phyloP scores from a whole-genome alignment of 2,113 vertebrate genomes.

The Amphiprion percula region DNA sequence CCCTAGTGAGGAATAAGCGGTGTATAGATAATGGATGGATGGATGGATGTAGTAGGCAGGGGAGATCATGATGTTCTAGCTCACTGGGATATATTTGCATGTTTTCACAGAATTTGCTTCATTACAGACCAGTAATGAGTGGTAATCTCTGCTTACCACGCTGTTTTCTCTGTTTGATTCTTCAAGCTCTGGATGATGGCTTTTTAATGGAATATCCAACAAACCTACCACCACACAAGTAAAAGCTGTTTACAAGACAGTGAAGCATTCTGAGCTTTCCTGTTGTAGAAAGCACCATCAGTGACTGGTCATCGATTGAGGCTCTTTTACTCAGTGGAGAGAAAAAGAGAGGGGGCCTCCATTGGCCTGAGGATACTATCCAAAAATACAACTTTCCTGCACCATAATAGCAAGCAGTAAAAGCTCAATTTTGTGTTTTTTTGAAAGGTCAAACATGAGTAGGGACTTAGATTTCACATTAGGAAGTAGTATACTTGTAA shows the following conservation, averaged over 20 bases:
- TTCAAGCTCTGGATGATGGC: background rate
- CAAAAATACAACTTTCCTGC: slow-evolving; percentile 25
- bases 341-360: background rate
- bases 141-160: background rate
- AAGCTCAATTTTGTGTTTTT: background rate
- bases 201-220: background rate
- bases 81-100: too few relatives aligned
- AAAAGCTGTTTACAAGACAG: background rate
- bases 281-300: slow-evolving; percentile 16
- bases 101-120: too few relatives aligned
- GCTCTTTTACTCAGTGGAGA: slow-evolving; percentile 12
- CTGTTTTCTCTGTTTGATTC: background rate
- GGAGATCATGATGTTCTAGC: too few relatives aligned
- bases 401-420: background rate
- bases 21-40: too few relatives aligned
- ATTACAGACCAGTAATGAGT: background rate
- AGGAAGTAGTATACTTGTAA: background rate
- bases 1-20: too few relatives aligned
- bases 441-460: slow-evolving; percentile 24
- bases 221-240: background rate
- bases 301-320: slow-evolving; percentile 38
- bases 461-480: background rate
- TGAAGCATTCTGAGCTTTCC: slow-evolving; percentile 17
- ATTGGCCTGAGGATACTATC: slow-evolving; percentile 12
- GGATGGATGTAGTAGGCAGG: too few relatives aligned